Conservation (phyloP, 2,888 invertebrate genomes). For the Orthosia gothica region DNA sequence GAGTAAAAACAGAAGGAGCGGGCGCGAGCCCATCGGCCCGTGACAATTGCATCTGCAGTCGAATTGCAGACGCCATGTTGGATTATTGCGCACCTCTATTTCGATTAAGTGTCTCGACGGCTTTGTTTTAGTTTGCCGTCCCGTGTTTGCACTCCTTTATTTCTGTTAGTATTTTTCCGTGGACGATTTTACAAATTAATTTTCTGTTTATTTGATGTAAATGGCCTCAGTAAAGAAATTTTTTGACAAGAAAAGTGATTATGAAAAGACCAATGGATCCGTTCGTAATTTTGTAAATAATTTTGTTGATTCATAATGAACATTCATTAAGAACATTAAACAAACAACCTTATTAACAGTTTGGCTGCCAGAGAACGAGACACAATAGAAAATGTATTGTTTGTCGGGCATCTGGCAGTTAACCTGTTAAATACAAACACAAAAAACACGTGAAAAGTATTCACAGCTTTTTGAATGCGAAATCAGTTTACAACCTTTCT, state of each 20-base stretch:
- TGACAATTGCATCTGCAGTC: constrained; percentile 90
- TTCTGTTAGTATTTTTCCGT: constrained; percentile 28
- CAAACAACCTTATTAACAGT: constrained; percentile 20
- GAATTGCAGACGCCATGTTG: constrained; percentile 87
- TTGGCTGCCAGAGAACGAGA: too few relatives aligned
- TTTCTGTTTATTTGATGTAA: constrained; percentile 4
- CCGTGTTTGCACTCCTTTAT: constrained; percentile 50
- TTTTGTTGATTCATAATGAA: not conserved
- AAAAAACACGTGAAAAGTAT: constrained; percentile 65
- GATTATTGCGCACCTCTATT: constrained; percentile 86
- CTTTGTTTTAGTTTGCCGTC: constrained; percentile 75
- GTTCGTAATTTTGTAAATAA: constrained; percentile 19
- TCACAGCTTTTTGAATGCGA: constrained; percentile 70
- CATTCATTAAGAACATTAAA: constrained; percentile 19
- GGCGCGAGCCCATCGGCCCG: constrained; percentile 83
- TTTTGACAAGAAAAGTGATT: constrained; percentile 18
- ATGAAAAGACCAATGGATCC: constrained; percentile 29
- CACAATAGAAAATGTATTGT: too few relatives aligned
- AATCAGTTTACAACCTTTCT: constrained; percentile 78
- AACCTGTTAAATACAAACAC: constrained; percentile 50
- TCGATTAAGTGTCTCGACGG: constrained; percentile 82
- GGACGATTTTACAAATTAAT: constrained; percentile 40
- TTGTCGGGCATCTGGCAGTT: too few relatives aligned
- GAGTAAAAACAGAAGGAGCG: constrained; percentile 87
- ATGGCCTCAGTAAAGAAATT: not conserved